phyloP scores from a whole-genome alignment of 2,888 invertebrate species.

The Vanessa cardui region DNA sequence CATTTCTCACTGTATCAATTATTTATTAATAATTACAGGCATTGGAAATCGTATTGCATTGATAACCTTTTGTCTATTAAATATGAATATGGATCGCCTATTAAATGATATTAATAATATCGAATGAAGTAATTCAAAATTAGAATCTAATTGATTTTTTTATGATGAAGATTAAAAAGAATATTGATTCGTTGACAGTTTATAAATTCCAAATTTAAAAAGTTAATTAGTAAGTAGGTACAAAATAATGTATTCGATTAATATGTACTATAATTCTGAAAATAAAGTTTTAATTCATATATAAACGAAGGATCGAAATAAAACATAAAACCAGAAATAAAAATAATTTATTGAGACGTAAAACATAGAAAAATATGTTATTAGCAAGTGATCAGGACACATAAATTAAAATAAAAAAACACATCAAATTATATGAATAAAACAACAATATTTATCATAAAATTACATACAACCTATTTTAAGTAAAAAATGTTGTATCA shows the following conservation, averaged over 20 bases:
- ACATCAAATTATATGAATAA: background rate
- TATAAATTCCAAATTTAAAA: too few species aligned
- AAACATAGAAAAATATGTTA: background rate
- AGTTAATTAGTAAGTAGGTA: too few species aligned
- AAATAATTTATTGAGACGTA: constrained; percentile 5
- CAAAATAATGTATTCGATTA: background rate
- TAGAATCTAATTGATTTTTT: too few species aligned
- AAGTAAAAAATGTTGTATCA: too few species aligned
- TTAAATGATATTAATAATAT: too few species aligned
- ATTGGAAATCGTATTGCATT: too few species aligned
- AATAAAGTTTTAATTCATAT: background rate
- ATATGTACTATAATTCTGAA: background rate
- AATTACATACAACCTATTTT: background rate
- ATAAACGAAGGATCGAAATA: background rate
- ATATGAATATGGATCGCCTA: too few species aligned
- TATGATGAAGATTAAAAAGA: background rate
- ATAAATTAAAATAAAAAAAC: background rate
- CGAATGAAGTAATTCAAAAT: too few species aligned
- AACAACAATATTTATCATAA: background rate
- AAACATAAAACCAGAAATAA: constrained; percentile 6
- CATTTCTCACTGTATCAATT: too few species aligned
- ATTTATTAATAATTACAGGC: too few species aligned
- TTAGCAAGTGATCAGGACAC: background rate
- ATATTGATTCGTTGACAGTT: too few species aligned
- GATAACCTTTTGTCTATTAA: too few species aligned